These are phyloP conservation scores for Harlomillsia oculata DNA, from an alignment of 1,140 invertebrate genomes.

Conservation along the genomic window DNA sequence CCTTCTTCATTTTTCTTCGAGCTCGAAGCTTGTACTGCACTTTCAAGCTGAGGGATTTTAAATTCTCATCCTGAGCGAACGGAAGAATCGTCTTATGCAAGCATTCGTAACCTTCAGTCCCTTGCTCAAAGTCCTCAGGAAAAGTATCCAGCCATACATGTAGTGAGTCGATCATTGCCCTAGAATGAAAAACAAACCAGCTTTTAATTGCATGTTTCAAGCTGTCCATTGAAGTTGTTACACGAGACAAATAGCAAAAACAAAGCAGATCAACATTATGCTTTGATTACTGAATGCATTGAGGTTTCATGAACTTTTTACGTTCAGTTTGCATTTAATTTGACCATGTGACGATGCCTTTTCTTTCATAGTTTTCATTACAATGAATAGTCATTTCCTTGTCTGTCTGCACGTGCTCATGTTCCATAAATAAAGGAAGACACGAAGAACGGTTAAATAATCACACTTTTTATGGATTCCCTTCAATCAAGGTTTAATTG, in stretches of 20 bases:
- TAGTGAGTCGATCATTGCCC: conserved; percentile 65
- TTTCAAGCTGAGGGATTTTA: conserved; percentile 33
- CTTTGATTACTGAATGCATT: no score
- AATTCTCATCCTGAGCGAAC: conserved; percentile 31
- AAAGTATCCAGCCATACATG: conserved; percentile 96
- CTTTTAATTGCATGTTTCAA: background rate
- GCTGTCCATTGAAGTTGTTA: background rate
- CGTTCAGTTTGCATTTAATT: no score
- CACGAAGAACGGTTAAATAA: no score
- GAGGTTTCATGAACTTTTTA: no score
- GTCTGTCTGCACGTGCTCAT: no score
- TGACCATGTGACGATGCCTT: no score
- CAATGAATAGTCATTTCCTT: no score
- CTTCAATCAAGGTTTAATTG: no score
- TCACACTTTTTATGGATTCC: no score
- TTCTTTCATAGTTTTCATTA: no score
- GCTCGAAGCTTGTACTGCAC: conserved; percentile 33
- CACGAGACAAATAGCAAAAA: background rate
- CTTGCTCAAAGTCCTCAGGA: conserved; percentile 74
- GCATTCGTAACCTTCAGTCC: conserved; percentile 39
- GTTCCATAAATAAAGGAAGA: no score
- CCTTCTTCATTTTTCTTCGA: conserved; percentile 34
- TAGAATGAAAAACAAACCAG: conserved; percentile 39
- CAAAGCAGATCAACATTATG: no score
- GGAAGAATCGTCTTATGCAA: conserved; percentile 42